A percentile compares a stretch with the other conserved stretches of the same genome.
These are phyloP conservation scores for Clarias macrocephalus DNA, from an alignment of 2,113 vertebrate species.

Conservation along the genomic window DNA sequence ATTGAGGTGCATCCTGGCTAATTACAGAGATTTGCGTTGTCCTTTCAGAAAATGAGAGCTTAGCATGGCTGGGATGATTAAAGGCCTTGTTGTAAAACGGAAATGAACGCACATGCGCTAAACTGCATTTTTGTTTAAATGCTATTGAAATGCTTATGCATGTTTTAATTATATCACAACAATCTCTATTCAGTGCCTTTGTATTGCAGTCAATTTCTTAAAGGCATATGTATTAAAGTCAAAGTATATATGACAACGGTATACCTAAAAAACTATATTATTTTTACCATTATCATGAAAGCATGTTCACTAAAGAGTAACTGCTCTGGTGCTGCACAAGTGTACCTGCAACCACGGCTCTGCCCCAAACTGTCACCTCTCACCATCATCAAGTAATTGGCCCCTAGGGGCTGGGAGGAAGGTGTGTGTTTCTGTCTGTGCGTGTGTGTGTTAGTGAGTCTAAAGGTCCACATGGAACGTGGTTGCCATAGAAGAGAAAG, in stretches of 20 bases:
- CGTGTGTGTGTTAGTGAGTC: constrained; percentile 46
- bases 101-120: background rate
- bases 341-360: constrained; percentile 70
- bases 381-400: constrained; percentile 78
- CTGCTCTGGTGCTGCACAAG: constrained; percentile 47
- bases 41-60: constrained; percentile 72
- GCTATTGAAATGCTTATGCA: background rate
- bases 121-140: background rate
- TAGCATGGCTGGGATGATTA: constrained; percentile 68
- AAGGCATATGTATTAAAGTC: constrained; percentile 4
- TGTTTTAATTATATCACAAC: background rate
- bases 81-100: constrained; percentile 62
- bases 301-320: constrained; percentile 32
- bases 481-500: constrained; percentile 66
- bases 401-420: constrained; percentile 68
- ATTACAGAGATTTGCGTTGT: constrained; percentile 74
- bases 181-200: background rate
- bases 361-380: constrained; percentile 71
- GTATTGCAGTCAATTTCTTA: background rate
- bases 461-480: constrained; percentile 66
- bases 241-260: background rate
- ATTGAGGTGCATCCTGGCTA: constrained; percentile 65
- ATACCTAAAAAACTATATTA: no score
- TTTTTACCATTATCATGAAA: constrained; percentile 2
- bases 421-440: constrained; percentile 50